A percentile compares a stretch with the other conserved stretches of the same genome.
phyloP scores from a whole-genome alignment of 2,113 vertebrate species.

The Heterocephalus glaber region DNA sequence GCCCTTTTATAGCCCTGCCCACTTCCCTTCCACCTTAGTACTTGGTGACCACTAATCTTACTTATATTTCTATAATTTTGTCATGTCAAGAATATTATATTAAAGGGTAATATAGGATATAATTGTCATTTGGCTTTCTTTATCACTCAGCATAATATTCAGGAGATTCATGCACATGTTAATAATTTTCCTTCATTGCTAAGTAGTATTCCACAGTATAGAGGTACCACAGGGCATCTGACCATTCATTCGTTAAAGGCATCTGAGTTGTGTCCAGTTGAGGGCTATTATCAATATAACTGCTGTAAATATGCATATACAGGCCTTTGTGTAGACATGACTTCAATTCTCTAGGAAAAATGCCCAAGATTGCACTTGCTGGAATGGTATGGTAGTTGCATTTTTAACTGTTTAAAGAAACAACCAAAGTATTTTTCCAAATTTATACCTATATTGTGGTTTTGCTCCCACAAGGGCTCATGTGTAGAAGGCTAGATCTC shows the following conservation, averaged over 20 bases:
- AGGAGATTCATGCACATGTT: background rate
- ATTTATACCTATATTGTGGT: background rate
- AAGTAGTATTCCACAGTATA: background rate
- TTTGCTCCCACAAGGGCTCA: background rate
- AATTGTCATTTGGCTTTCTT: background rate
- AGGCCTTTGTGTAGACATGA: background rate
- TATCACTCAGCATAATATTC: background rate
- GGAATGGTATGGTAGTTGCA: background rate
- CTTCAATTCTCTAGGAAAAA: slow-evolving; percentile 3
- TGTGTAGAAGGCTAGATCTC: background rate
- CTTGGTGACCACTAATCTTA: background rate
- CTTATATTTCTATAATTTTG: background rate
- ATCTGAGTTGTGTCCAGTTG: background rate
- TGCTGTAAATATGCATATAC: background rate
- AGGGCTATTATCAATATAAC: background rate
- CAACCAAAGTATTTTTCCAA: background rate
- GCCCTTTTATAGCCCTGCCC: background rate
- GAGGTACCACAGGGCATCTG: background rate
- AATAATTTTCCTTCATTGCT: background rate
- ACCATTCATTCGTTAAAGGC: background rate
- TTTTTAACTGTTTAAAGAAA: background rate
- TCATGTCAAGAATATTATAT: background rate
- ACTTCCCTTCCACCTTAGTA: background rate
- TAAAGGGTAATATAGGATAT: background rate
- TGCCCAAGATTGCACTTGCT: background rate